These are phyloP conservation scores for Cyprinodon diabolis DNA, from an alignment of 2,797 vertebrate genomes.

Conservation along the genomic window DNA sequence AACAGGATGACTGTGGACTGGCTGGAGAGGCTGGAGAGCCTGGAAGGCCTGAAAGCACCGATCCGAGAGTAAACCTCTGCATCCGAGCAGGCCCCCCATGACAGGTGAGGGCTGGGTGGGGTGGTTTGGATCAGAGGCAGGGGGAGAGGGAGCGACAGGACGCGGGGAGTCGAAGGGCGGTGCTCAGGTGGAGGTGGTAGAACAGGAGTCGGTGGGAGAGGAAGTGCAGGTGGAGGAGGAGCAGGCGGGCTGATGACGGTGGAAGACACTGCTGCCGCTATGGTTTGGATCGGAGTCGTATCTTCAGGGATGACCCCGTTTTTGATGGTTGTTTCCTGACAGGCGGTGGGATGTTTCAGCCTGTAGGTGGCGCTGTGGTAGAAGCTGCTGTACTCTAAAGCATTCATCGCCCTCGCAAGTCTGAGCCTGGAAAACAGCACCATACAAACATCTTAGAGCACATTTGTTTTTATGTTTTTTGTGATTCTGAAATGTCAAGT, in stretches of 20 bases:
- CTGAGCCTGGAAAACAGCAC: constrained; percentile 56
- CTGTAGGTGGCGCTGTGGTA: constrained; percentile 78
- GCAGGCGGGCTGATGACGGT: constrained; percentile 13
- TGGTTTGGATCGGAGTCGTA: constrained; percentile 8
- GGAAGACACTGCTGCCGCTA: background rate
- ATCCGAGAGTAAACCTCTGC: constrained; percentile 79
- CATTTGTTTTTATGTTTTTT: background rate
- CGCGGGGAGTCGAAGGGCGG: constrained; percentile 15
- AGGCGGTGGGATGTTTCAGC: constrained; percentile 54
- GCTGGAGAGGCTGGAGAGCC: constrained; percentile 72
- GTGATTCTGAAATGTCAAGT: background rate
- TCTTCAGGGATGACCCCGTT: constrained; percentile 27
- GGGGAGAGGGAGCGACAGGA: constrained; percentile 39
- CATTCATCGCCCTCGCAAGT: constrained; percentile 60
- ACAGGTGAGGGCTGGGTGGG: constrained; percentile 78
- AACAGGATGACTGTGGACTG: constrained; percentile 81
- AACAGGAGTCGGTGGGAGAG: too few species aligned
- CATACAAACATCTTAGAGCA: background rate
- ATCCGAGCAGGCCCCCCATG: constrained; percentile 73
- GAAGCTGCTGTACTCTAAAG: constrained; percentile 77
- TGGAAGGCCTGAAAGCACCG: constrained; percentile 67
- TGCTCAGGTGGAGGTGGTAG: constrained; percentile 28
- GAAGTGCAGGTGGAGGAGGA: constrained; percentile 2
- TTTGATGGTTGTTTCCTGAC: constrained; percentile 36
- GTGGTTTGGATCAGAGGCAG: constrained; percentile 70